Evolutionary conservation across 2,888 invertebrate genomes (phyloP), one percentile per base, ranked within the genome.

Genomic region (Tanytarsus gracilentus): DNA sequence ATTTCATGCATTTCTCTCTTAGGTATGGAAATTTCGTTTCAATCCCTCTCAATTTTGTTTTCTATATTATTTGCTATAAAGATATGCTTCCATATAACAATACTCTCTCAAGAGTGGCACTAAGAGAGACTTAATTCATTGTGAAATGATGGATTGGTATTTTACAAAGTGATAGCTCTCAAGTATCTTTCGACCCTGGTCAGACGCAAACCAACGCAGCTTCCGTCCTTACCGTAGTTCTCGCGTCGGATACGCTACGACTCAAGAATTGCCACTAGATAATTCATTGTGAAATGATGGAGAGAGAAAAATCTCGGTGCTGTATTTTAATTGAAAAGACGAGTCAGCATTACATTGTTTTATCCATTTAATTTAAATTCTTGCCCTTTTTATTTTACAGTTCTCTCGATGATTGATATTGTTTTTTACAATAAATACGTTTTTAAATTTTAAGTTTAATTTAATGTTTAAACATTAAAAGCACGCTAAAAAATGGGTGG

Each of bases 1-100:
- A 44, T 44, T 44, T 44, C 44, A 44, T 44, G 44, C 44, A 44
- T 44, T 44, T 44, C 44, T 26, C 49, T 49, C n/a, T 44, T 27
- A 49, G 55, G 39, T 44, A 56, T 40, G 56, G 56, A 56, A 58
- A 58, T 48, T 58, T 58, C 48, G 48, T 58, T 58, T 58, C 44
- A 44, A 58, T 58, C 48, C 23, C 40, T 39, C 16, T n/a, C 18
- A 11, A 7, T 23, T 50, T 26, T 14, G 29, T 21, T 18, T 44
- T 7, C 23, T 44, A 18, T 14, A 29, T 50, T 4, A 9, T 14
- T 5, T 26, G 29, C 3, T 33, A 48, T 27, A 53, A 16, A 40
- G 21, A n/a, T 49, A 49, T 23, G 58, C 48, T 58, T 44, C 29
- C 14, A 40, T 9, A 29, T 36, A 56, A 56, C 56, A 36, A 50